A percentile compares a stretch with the other conserved stretches of the same genome.
Conservation (phyloP, 2,888 invertebrate genomes). For the Dioctria rufipes region DNA sequence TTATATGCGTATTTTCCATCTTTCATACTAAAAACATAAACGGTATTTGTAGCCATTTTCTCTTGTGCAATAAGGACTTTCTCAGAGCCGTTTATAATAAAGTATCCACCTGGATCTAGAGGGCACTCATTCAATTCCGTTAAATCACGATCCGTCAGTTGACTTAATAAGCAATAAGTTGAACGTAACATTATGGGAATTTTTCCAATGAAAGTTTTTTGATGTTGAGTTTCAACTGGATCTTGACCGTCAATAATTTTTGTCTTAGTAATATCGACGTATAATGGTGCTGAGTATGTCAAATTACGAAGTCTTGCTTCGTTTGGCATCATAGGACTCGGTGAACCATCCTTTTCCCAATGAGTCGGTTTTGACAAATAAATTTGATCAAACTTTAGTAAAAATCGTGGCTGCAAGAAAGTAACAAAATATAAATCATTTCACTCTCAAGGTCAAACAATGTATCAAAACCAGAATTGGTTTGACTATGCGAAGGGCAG, state of each 20-base stretch:
- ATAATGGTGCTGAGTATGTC: slow-evolving; percentile 98
- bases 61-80: slow-evolving; percentile 99
- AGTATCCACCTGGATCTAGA: slow-evolving; percentile 99
- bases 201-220: slow-evolving; percentile 86
- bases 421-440: too few species aligned
- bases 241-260: slow-evolving; percentile 93
- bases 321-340: slow-evolving; percentile 99
- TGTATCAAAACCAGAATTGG: too few species aligned
- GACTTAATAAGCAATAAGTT: slow-evolving; percentile 95
- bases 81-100: slow-evolving; percentile 99
- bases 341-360: slow-evolving; percentile 99
- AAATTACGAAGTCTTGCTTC: slow-evolving; percentile 97
- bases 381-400: slow-evolving; percentile 98
- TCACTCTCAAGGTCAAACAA: too few species aligned
- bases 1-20: slow-evolving; percentile 99
- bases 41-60: slow-evolving; percentile 99
- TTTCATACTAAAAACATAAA: slow-evolving; percentile 99
- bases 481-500: too few species aligned
- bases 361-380: slow-evolving; percentile 99
- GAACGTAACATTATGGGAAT: slow-evolving; percentile 99
- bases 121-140: slow-evolving; percentile 99
- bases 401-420: slow-evolving; percentile 82
- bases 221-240: slow-evolving; percentile 86
- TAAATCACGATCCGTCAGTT: slow-evolving; percentile 97
- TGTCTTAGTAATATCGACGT: slow-evolving; percentile 99